Base-by-base conservation (phyloP, 2,888 invertebrate genomes). In the Drosophila conformis region DNA sequence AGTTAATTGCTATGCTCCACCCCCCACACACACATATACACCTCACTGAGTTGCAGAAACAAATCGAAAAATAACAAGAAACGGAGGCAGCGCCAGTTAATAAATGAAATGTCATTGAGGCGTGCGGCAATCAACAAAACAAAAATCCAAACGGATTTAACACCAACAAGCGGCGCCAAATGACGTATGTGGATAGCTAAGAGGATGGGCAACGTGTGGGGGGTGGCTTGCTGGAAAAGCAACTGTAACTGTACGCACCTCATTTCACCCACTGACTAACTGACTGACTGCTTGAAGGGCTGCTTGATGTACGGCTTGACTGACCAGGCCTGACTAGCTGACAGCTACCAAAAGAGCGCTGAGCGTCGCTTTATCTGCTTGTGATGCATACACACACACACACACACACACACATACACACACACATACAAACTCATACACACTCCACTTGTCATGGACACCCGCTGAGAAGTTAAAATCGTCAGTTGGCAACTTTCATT, bases 71-170 rank as follows among this genome's bases (percentile, higher is more conserved):
- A 53, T 29, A 74, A 57, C 69, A 79, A 64, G 65, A 38, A 60
- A 27, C 53, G 56, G 59, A 57, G n/a, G 54, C 60, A 31, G 66
- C 59, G 76, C 65, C 89, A 90, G 83, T 90, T 87, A 89, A 87
- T 87, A 87, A 87, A 87, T 87, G 90, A 84, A 87, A 89, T 87
- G 90, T 90, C 87, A 87, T 90, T 76, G 88, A 87, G 88, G 87
- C 86, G 76, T 87, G 88, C 69, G 89, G 82, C 89, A 89, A 87
- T 87, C 90, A 90, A 70, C 71, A 76, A 81, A 84, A 87, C 78
- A 72, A 84, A 89, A 89, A 84, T 69, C 79, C 76, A 84, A 87
- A 69, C 73, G 68, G 80, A 80, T 76, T 89, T 85, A 87, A 87
- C 87, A 84, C 82, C 79, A 61, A 61, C 79, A 56, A 61, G 31